These are phyloP conservation scores for roundworm (Caenorhabditis elegans) DNA, from an alignment of 1,140 invertebrate genomes.

Conservation along the genomic window DNA sequence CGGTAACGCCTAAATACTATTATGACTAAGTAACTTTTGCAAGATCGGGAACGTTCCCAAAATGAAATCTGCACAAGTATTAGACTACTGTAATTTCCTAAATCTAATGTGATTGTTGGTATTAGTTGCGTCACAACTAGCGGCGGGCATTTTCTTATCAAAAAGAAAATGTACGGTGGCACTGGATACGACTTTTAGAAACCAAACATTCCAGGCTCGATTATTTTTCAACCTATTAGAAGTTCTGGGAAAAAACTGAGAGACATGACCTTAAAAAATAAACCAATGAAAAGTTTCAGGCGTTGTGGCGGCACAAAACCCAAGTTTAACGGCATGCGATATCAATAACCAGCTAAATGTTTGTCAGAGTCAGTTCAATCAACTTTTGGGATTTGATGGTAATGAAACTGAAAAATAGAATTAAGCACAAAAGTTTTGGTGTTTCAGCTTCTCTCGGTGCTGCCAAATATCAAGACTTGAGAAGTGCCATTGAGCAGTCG, in stretches of 20 bases:
- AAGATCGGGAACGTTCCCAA: not conserved
- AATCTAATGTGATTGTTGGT: too few species aligned
- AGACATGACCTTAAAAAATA: too few species aligned
- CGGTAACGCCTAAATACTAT: not conserved
- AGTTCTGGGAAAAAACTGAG: too few species aligned
- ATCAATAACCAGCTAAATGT: not conserved
- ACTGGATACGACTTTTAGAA: too few species aligned
- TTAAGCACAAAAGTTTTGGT: too few species aligned
- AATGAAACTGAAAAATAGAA: too few species aligned
- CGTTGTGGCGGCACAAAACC: not conserved
- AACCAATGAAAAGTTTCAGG: not conserved
- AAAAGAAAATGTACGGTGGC: not conserved
- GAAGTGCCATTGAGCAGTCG: conserved; percentile 11
- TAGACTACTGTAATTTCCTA: too few species aligned
- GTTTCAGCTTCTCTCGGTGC: conserved; percentile 32
- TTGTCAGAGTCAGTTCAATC: not conserved
- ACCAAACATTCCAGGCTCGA: too few species aligned
- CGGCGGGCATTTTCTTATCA: not conserved
- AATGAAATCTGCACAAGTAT: too few species aligned
- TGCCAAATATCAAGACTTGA: conserved; percentile 13
- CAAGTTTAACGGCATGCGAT: not conserved
- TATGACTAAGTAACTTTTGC: not conserved
- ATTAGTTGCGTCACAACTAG: not conserved
- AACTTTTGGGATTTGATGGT: not conserved
- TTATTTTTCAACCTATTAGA: too few species aligned